Evolutionary conservation across 2,113 vertebrate genomes (phyloP), one percentile per base, ranked within the genome.

Genomic region (Neodon shergylaensis): DNA sequence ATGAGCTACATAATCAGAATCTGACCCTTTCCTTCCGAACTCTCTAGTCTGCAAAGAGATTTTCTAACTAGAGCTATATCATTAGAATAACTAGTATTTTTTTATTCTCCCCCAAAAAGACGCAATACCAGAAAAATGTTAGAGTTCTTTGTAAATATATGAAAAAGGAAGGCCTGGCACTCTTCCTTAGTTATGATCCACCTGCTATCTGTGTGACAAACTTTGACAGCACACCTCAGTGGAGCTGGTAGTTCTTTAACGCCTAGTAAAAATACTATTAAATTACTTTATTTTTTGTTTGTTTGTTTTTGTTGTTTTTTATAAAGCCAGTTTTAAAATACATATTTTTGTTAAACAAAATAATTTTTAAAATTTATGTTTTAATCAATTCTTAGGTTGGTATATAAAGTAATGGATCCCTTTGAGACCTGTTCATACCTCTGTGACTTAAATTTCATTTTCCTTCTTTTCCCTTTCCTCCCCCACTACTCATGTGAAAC

Each of bases 261-360:
- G 1, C 17, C 49, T 92, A 28, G 49, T 91, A 94, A 91, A 88
- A 91, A 74, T 97, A 96, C 97, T 93, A 96, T 5, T 6, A 92
- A 82, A 88, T 63, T 26, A 72, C 33, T 95, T 94, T 91, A 72
- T n/a, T n/a, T 72, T 70, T 70, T 36, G 10, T 31, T 66, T 66
- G 28, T 31, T 66, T 65, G 63, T 65, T 65, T 4, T 36, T 36
- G 66, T 36, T 68, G 66, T 16, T 68, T 70, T 70, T 17, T 10
- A 72, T 72, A 7, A 94, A 77, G 22, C 63, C 9, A 72, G 88
- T 87, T 91, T 91, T 86, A 86, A 70, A 85, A 72, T 47, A 24
- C 7, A 7, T 6, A 44, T 74, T 89, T 89, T 70, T 92, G 0
- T 90, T 31, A 97, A 97, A 78, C 47, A 89, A 65, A 63, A 14